Evolutionary conservation across 1,140 invertebrate species (phyloP).

Genomic region (Zaprionus taronus): DNA sequence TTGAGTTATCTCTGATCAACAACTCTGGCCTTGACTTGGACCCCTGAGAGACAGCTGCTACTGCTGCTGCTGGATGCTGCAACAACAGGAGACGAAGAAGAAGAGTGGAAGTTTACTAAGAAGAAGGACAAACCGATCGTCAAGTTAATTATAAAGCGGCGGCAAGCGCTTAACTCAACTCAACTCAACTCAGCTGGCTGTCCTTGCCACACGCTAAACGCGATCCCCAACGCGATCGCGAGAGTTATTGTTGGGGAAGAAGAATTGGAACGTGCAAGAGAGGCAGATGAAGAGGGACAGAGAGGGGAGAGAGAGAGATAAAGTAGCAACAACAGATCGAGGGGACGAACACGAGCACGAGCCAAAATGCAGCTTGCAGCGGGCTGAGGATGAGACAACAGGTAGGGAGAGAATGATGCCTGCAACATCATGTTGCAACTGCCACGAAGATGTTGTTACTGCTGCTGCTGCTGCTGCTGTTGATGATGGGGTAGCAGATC

Average conservation of each 20-base stretch:
- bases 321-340: background rate
- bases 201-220: constrained; percentile 42
- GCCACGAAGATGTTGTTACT: constrained; percentile 10
- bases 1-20: background rate
- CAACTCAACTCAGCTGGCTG: constrained; percentile 19
- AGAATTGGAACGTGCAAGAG: background rate
- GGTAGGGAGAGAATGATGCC: constrained; percentile 5
- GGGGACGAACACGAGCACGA: constrained; percentile 18
- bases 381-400: constrained; percentile 10
- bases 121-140: constrained; percentile 20
- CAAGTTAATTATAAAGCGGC: constrained; percentile 51
- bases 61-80: constrained; percentile 35
- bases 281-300: background rate
- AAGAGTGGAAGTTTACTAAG: background rate
- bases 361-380: constrained; percentile 44
- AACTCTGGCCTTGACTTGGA: constrained; percentile 13
- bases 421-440: constrained; percentile 45
- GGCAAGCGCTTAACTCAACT: constrained; percentile 3
- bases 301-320: background rate
- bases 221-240: constrained; percentile 2
- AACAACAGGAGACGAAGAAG: constrained; percentile 5
- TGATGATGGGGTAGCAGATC: constrained; percentile 22
- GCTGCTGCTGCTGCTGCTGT: constrained; percentile 2
- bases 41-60: constrained; percentile 26
- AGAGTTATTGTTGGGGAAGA: background rate